Evolutionary conservation across 2,888 invertebrate genomes (phyloP).

Genomic region (Lepeophtheirus nordmannii): DNA sequence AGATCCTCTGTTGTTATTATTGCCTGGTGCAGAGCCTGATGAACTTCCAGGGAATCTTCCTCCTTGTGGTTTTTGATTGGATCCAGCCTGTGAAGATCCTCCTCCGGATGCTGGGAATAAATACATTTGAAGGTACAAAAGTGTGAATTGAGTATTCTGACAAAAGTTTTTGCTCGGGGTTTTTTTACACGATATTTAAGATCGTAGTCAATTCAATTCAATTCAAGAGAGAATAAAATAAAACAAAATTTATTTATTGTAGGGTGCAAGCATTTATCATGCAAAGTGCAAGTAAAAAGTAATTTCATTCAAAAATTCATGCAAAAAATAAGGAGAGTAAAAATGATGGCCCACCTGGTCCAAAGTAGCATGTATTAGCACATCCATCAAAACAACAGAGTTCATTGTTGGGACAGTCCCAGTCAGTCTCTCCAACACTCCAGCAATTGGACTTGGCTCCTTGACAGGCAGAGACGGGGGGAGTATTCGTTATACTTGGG

Average conservation of each 20-base stretch:
- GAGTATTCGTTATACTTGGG: background rate
- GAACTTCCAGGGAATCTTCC: background rate
- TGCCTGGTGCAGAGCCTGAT: background rate
- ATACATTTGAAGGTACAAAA: background rate
- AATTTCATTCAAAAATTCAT: no score
- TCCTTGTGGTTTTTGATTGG: background rate
- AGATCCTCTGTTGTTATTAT: background rate
- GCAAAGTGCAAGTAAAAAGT: no score
- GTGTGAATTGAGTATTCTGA: no score
- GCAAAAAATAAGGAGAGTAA: background rate
- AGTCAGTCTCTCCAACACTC: constrained; percentile 15
- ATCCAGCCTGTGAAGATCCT: background rate
- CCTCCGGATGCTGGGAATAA: constrained; percentile 1
- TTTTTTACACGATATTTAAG: no score
- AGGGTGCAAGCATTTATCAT: no score
- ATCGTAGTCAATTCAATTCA: no score
- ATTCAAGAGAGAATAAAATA: no score
- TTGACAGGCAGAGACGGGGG: background rate
- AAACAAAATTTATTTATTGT: no score
- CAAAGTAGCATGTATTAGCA: constrained; percentile 19
- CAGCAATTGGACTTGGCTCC: constrained; percentile 9
- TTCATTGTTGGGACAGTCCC: constrained; percentile 20
- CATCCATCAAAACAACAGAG: constrained; percentile 25
- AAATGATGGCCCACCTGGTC: background rate
- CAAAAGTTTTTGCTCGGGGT: no score